Evolutionary conservation across 2,888 invertebrate species (phyloP), one percentile per base, ranked within the genome.

Genomic region (Troglohyphantes excavatus): DNA sequence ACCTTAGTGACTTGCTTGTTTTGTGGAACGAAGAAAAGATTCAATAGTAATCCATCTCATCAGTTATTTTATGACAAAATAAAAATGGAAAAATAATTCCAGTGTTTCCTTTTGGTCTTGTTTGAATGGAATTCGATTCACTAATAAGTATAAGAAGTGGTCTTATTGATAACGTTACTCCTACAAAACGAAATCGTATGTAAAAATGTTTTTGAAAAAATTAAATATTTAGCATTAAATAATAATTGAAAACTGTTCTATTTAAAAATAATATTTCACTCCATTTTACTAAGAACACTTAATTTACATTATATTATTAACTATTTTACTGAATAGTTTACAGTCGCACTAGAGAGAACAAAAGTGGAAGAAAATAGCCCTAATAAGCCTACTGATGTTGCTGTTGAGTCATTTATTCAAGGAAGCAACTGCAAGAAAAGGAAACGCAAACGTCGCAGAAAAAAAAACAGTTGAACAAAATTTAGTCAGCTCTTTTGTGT

Each of bases 61-160:
- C 21, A 65, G 65, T 65, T 90, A 67, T 84, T 72, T 78, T 78
- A 46, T 59, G 89, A 90, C 39, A 90, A 90, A 90, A 59, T 88
- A 63, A 84, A 76, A 59, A 43, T 26, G 39, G 73, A 83, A 17
- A 67, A 26, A 63, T 63, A 39, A 39, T n/a, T 53, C 5, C 7
- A n/a, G 21, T 61, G 63, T 21, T 21, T 63, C 5, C 5, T n/a
- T 17, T 59, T n/a, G 5, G 7, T 17, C 7, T 19, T n/a, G 17
- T 59, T 59, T 59, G 5, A 59, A n/a, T 59, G 59, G 59, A 17
- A 5, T 59, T 17, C 53, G 5, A 53, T 53, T 53, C n/a, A n/a
- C n/a, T n/a, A n/a, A n/a, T n/a, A n/a, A n/a, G n/a, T n/a, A n/a
- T n/a, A n/a, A n/a, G n/a, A n/a, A n/a, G n/a, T n/a, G n/a, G n/a